Evolutionary conservation across 2,113 vertebrate species (phyloP), one percentile per base, ranked within the genome.

Genomic region (Psettodes erumei): DNA sequence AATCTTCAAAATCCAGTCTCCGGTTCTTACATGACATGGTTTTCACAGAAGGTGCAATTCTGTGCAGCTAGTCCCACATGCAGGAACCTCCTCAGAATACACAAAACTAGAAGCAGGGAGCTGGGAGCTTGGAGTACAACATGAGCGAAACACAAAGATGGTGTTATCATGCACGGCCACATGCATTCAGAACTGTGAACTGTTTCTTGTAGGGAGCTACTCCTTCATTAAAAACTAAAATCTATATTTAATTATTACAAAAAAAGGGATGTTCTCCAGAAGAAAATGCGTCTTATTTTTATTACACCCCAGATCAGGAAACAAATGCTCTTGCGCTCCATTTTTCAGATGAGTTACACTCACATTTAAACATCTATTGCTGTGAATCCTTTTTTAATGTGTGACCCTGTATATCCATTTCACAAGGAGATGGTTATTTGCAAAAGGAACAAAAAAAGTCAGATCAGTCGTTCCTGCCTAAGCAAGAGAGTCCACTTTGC

Each of bases 261-360:
- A 25, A 51, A 59, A 65, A 71, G n/a, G 25, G 45, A 63, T 27
- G 40, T 30, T 58, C 9, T 75, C 71, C 28, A 47, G 71, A 65
- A 54, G 77, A 45, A 2, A 69, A 51, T 76, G 64, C 4, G 60
- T 78, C 67, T 70, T 6, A 11, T 75, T 60, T 27, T 60, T 76
- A 84, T 81, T 56, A 67, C 64, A 53, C 47, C 18, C 30, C 28
- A 21, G 38, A 51, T 1, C 59, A 73, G 35, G 33, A 37, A 68
- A 50, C 45, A 40, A 48, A 77, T 81, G 27, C 23, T 67, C 64
- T 81, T 73, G 32, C 76, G 55, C 18, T 84, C 43, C 6, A 43
- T 67, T 60, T 69, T 25, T 58, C n/a, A 65, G 53, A 87, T 60
- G 35, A 81, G 67, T 53, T 64, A 28, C 33, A 35, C 8, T 50